Evolutionary conservation across 2,888 invertebrate genomes (phyloP), one percentile per base, ranked within the genome.

Genomic region (Campoplex nolae): DNA sequence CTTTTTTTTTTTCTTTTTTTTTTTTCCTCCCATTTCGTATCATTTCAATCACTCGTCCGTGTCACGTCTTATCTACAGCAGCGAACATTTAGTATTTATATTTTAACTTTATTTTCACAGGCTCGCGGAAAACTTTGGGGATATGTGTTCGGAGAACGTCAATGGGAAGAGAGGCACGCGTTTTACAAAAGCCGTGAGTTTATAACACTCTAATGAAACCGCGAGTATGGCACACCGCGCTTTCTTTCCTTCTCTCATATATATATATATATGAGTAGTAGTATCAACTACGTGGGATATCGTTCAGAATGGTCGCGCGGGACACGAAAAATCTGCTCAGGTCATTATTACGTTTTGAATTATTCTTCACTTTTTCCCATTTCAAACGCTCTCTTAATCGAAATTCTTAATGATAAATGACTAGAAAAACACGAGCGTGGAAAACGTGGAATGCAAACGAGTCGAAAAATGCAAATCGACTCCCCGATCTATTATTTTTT

Each of bases 161-260:
- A 28, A 83, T 77, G 81, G 81, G 74, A 76, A 78, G 86, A 88
- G 88, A 86, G 88, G 86, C 88, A 88, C 89, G 88, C 86, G 88
- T 88, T 87, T 84, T 84, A 82, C 83, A 88, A 65, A 88, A 89
- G 88, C 89, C 84, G 82, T 71, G 77, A 86, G 56, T 75, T 77
- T 77, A 48, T 65, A 80, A 79, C 74, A 65, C 71, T 65, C 80
- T 84, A 88, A 88, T 85, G 48, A 78, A 83, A 78, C 75, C 68
- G 67, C 84, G 81, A 51, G 62, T 84, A 68, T 79, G 35, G 74
- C 81, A 84, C 76, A 58, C 56, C 56, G 84, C 84, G 58, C 80
- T 65, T 71, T 76, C n/a, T 67, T 84, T 58, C 18, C 45, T 68
- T 75, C 1, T 80, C 56, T 58, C 45, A 54, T 79, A 51, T 83